A percentile compares a stretch with the other conserved stretches of the same genome.
phyloP scores from a whole-genome alignment of 2,888 invertebrate genomes.

The Leptopterna dolabrata region DNA sequence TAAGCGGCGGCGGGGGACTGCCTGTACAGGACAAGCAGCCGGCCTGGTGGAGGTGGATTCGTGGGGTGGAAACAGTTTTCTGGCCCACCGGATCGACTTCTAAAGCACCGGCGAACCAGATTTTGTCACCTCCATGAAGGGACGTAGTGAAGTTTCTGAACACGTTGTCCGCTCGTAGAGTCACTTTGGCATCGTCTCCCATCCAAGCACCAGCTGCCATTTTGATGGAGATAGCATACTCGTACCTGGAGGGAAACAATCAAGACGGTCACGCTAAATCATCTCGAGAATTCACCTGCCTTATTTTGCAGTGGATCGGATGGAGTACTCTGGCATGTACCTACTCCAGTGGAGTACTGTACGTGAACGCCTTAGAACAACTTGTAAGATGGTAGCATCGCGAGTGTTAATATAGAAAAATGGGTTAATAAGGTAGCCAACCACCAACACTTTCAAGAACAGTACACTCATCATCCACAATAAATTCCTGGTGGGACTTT shows the following conservation, averaged over 20 bases:
- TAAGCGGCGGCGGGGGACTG: slow-evolving; percentile 5
- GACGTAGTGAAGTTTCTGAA: slow-evolving; percentile 48
- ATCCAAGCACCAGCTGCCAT: slow-evolving; percentile 51
- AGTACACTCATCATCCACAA: no score
- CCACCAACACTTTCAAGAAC: no score
- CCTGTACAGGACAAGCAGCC: slow-evolving; percentile 52
- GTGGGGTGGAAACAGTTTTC: neutral
- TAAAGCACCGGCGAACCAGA: slow-evolving; percentile 55
- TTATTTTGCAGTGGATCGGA: no score
- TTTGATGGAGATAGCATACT: slow-evolving; percentile 54
- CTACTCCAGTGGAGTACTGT: no score
- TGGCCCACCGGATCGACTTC: neutral
- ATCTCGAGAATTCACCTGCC: no score
- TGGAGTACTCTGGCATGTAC: no score
- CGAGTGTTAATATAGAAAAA: no score
- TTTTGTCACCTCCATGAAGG: slow-evolving; percentile 48
- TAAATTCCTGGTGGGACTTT: no score
- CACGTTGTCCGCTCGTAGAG: slow-evolving; percentile 36
- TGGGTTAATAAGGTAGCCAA: no score
- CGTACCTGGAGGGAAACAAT: slow-evolving; percentile 49
- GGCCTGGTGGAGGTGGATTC: slow-evolving; percentile 42
- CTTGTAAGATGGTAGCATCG: no score
- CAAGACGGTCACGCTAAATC: neutral
- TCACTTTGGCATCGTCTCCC: slow-evolving; percentile 30
- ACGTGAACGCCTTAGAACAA: no score